These are phyloP conservation scores for Amphiura filiformis DNA, from an alignment of 35 echinoderm and acorn worm genomes.

Conservation along the genomic window DNA sequence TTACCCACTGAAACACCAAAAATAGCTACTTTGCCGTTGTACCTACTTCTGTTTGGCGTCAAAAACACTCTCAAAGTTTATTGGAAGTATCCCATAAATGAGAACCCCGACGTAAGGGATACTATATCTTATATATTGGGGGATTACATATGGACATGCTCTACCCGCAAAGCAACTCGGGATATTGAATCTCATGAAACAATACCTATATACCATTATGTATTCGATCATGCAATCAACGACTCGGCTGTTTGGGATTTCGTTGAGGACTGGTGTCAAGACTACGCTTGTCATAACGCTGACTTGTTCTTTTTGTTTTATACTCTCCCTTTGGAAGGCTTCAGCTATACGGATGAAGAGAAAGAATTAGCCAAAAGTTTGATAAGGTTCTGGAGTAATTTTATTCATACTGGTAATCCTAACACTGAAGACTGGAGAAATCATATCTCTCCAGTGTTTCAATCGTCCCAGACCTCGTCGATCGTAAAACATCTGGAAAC, in stretches of 20 bases:
- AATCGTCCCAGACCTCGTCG: not conserved
- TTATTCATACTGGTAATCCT: not conserved
- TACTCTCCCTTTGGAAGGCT: not conserved
- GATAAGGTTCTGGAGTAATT: not conserved
- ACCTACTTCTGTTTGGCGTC: not conserved
- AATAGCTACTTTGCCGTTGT: not conserved
- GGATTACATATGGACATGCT: not conserved
- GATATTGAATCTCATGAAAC: not conserved
- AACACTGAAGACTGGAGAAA: not conserved
- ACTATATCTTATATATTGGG: not conserved
- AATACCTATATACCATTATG: not conserved
- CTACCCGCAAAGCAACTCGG: not conserved
- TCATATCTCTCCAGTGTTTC: not conserved
- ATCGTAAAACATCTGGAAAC: not conserved
- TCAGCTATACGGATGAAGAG: not conserved
- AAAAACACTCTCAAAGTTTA: not conserved
- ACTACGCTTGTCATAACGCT: not conserved
- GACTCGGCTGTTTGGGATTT: not conserved
- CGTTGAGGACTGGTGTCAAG: not conserved
- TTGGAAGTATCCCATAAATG: not conserved
- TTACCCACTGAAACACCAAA: not conserved
- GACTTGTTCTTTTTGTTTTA: not conserved
- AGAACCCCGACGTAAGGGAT: not conserved
- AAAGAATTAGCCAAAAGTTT: not conserved
- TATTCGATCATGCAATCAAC: not conserved